phyloP scores from a whole-genome alignment of 2,113 vertebrate species.

The Amazona guildingii region DNA sequence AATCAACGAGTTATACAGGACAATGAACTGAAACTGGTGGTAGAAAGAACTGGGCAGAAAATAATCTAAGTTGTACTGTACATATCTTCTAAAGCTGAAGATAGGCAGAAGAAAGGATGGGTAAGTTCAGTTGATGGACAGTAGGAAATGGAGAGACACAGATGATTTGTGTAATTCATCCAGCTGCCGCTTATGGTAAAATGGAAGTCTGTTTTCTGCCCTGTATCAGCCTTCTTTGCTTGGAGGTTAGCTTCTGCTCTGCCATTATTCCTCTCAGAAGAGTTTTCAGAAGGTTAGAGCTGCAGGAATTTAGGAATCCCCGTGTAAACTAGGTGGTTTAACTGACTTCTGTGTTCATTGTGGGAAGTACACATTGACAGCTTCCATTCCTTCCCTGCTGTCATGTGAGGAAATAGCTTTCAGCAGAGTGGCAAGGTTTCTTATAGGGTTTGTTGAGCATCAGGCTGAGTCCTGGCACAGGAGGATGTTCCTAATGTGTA shows the following conservation, averaged over 20 bases:
- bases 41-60: slow-evolving; percentile 52
- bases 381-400: not conserved
- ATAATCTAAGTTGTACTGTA: slow-evolving; percentile 54
- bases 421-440: not conserved
- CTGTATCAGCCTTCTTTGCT: slow-evolving; percentile 34
- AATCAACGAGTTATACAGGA: slow-evolving; percentile 65
- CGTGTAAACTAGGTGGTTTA: not conserved
- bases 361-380: not conserved
- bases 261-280: slow-evolving; percentile 34
- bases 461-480: accelerated
- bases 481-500: accelerated
- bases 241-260: slow-evolving; percentile 11
- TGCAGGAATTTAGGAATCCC: not conserved
- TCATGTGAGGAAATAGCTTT: not conserved
- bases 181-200: slow-evolving; percentile 61
- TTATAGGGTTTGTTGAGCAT: not conserved
- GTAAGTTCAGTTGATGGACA: slow-evolving; percentile 1
- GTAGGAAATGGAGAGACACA: slow-evolving; percentile 3
- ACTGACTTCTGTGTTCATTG: not conserved
- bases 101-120: slow-evolving; percentile 50
- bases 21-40: slow-evolving; percentile 66
- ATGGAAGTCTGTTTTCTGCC: slow-evolving; percentile 66
- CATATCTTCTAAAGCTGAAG: slow-evolving; percentile 61
- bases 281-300: slow-evolving; percentile 13
- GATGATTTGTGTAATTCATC: slow-evolving; percentile 63